A percentile compares a stretch with the other conserved stretches of the same genome.
Evolutionary conservation across 2,888 invertebrate genomes (phyloP).

Genomic region (Hemistola chrysoprasaria): DNA sequence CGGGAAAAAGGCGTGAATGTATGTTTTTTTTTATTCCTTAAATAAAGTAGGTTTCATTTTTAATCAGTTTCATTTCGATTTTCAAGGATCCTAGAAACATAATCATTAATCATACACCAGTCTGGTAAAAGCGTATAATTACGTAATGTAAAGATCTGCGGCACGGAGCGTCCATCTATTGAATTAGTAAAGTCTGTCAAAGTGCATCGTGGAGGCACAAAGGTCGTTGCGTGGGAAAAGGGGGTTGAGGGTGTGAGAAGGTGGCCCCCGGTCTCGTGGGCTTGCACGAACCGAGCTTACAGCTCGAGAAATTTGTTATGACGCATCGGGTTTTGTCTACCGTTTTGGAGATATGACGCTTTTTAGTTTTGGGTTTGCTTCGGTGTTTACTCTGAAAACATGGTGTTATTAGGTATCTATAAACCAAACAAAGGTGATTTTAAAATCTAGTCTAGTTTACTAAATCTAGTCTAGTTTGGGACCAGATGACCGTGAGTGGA

Average conservation of each 20-base stretch:
- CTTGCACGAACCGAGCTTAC: conserved; percentile 66
- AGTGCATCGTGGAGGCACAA: conserved; percentile 80
- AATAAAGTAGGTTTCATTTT: too few relatives aligned
- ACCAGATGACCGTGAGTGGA: too few relatives aligned
- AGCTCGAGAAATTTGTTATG: conserved; percentile 79
- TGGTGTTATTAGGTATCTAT: too few relatives aligned
- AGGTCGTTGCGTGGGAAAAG: conserved; percentile 80
- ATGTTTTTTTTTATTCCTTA: too few relatives aligned
- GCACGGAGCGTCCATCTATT: conserved; percentile 73
- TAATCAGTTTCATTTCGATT: too few relatives aligned
- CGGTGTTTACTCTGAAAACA: neutral
- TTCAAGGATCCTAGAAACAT: too few relatives aligned
- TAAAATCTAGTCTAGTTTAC: too few relatives aligned
- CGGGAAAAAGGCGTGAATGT: too few relatives aligned
- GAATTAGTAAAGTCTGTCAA: conserved; percentile 81
- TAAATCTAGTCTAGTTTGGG: too few relatives aligned
- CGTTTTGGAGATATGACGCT: conserved; percentile 42
- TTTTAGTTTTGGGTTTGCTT: conserved; percentile 10
- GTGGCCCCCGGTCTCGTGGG: conserved; percentile 53
- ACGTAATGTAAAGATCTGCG: conserved; percentile 56
- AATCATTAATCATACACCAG: neutral
- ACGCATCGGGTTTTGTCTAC: conserved; percentile 72
- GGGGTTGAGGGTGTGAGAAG: conserved; percentile 41
- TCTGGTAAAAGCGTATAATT: conserved; percentile 39
- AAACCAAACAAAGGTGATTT: too few relatives aligned